A percentile compares a stretch with the other conserved stretches of the same genome.
Evolutionary conservation across 1,140 invertebrate species (phyloP).

Genomic region (Coelopa frigida): DNA sequence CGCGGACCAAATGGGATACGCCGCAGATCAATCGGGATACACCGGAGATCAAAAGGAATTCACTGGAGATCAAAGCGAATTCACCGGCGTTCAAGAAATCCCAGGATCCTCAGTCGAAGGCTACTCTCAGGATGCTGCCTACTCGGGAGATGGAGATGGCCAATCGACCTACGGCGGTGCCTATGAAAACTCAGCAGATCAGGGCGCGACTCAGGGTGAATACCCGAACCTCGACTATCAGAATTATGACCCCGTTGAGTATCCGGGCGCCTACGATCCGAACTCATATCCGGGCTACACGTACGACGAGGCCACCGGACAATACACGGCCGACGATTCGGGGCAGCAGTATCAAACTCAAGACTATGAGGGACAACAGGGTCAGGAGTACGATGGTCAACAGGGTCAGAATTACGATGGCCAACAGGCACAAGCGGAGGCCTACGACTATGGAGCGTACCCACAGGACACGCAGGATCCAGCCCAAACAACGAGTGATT

Average conservation of each 20-base stretch:
- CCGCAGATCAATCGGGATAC: background rate
- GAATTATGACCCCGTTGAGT: slow-evolving; percentile 36
- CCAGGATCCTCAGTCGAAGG: background rate
- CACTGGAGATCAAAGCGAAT: background rate
- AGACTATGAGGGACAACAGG: too few relatives aligned
- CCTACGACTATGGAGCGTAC: background rate
- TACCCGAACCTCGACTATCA: slow-evolving; percentile 37
- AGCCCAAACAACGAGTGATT: background rate
- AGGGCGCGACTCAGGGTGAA: slow-evolving; percentile 21
- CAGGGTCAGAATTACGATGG: background rate
- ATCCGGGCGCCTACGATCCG: slow-evolving; percentile 32
- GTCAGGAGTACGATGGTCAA: background rate
- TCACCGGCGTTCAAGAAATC: background rate
- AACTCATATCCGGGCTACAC: slow-evolving; percentile 40
- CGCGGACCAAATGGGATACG: background rate
- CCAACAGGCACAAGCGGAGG: background rate
- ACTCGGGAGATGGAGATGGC: background rate
- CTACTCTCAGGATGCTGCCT: background rate
- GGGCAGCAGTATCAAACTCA: slow-evolving; percentile 15
- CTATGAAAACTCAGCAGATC: too few relatives aligned
- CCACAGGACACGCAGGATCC: background rate
- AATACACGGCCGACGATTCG: slow-evolving; percentile 32
- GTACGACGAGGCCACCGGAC: slow-evolving; percentile 36
- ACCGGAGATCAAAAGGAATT: background rate
- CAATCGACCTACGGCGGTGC: background rate